Base-by-base conservation (phyloP, 2,888 invertebrate species). In the Argyresthia goedartella region DNA sequence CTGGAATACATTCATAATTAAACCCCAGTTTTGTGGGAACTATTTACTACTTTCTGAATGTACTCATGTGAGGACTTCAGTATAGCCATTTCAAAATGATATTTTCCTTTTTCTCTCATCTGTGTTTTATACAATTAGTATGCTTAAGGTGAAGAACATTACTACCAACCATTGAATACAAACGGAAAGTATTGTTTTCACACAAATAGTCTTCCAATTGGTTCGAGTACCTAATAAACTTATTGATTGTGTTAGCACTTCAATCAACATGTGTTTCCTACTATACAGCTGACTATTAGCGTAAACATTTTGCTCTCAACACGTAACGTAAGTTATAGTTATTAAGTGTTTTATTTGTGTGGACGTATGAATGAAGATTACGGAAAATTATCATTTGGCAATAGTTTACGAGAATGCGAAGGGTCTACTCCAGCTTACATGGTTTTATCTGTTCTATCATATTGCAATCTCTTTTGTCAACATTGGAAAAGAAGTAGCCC, bases 121-220 rank as follows among this genome's bases (percentile, higher is more conserved):
- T 25, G 25, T 25, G 25, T 25, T 25, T 25, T 25, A 25, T 25
- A 25, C 25, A 25, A 25, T 25, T 25, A 25, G 3, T 25, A 25
- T 25, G 25, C 25, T 25, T 25, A 25, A 6, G 59, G 34, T 41
- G 13, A 36, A 41, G 39, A 39, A 39, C 39, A 8, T 39, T 10
- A 9, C 39, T 8, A 39, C 10, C n/a, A 2, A 13, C 13, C 11
- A 4, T 41, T 41, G 13, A 25, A 25, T 25, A 4, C 25, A 25
- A 25, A 25, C 6, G 25, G 25, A 25, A 25, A 25, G 25, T 25
- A 44, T 56, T 50, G 52, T 55, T 73, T 66, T 54, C 55, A 62
- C 69, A 57, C 63, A 62, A 62, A 71, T 73, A 74, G 81, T 84
- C 84, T 84, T 84, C 84, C 84, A 78, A 73, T 72, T 67, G 69